Base-by-base conservation (phyloP, 2,797 vertebrate species). In the Vireo griseus region DNA sequence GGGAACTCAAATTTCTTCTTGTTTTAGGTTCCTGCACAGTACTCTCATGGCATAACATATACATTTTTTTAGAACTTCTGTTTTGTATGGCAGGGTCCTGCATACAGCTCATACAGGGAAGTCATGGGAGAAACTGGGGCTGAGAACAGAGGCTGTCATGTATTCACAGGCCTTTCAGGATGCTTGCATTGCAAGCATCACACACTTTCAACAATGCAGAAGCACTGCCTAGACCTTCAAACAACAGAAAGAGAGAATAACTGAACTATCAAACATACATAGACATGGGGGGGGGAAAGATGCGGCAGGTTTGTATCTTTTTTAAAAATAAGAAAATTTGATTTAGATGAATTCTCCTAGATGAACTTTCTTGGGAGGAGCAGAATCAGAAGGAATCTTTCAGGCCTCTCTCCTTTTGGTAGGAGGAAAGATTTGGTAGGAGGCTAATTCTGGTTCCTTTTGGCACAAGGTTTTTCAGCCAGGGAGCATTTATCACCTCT, bases 261-360 rank as follows among this genome's bases (percentile, higher is more conserved):
- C 8, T 3, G 5, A 83, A 42, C 39, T 51, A 29, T 35, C 29
- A 47, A 91, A 61, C 17, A 14, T 11, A 4, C 24, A n/a, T 4
- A n/a, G 44, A 17, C 47, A 52, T 37, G 3, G 1, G 2, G 1
- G 24, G 3, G 2, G 21, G 12, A 75, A 67, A 68, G 22, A 16
- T 51, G 16, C 25, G 59, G 22, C 16, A 67, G 13, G 9, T 58
- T 33, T 77, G 20, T n/a, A 54, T 65, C 6, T 47, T n/a, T 67
- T 12, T 40, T 35, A 19, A 31, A 65, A 78, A n/a, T 31, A 37
- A 68, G 44, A 16, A 19, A 9, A 50, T 39, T 26, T 3, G 2
- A 8, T 71, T 93, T 65, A 67, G 67, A 58, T 24, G 25, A 81
- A 78, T 65, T 39, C 1, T 40, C 31, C 52, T 50, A 42, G 28